Percentiles rank a stretch among this genome's conserved stretches.
Evolutionary conservation across 2,797 vertebrate genomes (phyloP).

Genomic region (Ceryle rudis): DNA sequence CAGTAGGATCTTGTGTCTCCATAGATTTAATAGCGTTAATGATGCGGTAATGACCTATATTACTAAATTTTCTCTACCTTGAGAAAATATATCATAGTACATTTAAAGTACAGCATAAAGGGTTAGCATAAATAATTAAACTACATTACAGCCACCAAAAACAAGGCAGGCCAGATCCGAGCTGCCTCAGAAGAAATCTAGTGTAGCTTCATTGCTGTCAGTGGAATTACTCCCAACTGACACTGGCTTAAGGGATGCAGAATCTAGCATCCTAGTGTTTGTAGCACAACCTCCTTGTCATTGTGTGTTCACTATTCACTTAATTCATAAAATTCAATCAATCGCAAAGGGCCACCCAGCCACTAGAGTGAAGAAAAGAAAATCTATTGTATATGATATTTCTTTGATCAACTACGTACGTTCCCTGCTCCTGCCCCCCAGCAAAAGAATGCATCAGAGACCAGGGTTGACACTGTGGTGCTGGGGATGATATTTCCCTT

Average conservation of each 20-base stretch:
- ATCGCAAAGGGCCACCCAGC: constrained; percentile 54
- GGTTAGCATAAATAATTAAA: constrained; percentile 77
- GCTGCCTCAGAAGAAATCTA: constrained; percentile 4
- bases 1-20: constrained; percentile 42
- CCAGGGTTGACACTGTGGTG: not conserved
- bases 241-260: not conserved
- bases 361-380: constrained; percentile 38
- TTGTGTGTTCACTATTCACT: constrained; percentile 55
- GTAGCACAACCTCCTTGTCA: constrained; percentile 47
- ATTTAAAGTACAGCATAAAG: constrained; percentile 73
- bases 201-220: constrained; percentile 12
- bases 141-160: constrained; percentile 52
- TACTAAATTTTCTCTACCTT: constrained; percentile 75
- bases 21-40: constrained; percentile 70
- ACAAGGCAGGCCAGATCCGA: constrained; percentile 1
- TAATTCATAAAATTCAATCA: constrained; percentile 72
- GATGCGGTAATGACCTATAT: constrained; percentile 66
- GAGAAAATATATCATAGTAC: constrained; percentile 73
- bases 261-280: constrained; percentile 53
- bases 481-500: constrained; percentile 56
- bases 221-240: constrained; percentile 22
- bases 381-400: constrained; percentile 68
- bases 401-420: constrained; percentile 41
- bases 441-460: constrained; percentile 55
- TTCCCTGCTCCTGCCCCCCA: not conserved